Conservation (phyloP, 2,797 vertebrate genomes). For the Heliangelus exortis region DNA sequence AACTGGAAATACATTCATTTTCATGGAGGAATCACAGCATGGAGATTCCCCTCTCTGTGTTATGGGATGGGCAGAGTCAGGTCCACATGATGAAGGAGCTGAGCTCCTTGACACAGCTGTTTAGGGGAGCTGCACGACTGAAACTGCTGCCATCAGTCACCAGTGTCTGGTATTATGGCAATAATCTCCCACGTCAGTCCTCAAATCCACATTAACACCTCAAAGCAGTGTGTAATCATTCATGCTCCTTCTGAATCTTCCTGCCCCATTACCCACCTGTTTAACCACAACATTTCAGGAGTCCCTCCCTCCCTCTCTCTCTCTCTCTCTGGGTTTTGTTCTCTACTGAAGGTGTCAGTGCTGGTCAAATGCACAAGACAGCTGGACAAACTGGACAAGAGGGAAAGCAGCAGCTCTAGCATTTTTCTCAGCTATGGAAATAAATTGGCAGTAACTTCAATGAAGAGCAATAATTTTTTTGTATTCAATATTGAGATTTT, state of each 20-base stretch:
- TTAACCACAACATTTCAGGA: neutral
- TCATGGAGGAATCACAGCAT: neutral
- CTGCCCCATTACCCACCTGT: neutral
- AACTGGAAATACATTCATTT: neutral
- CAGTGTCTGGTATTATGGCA: neutral
- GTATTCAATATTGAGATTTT: neutral
- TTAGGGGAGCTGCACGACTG: neutral
- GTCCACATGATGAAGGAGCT: neutral
- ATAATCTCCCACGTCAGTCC: neutral
- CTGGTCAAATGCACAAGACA: neutral
- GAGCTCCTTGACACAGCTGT: neutral
- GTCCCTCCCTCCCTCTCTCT: neutral
- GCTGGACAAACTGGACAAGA: neutral
- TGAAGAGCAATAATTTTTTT: neutral
- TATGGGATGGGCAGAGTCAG: neutral
- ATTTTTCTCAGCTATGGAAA: neutral
- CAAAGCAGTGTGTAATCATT: neutral
- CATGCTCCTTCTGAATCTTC: neutral
- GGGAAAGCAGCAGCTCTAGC: neutral
- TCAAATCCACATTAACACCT: neutral
- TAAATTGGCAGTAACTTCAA: neutral
- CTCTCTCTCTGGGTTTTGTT: neutral
- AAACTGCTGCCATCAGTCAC: neutral
- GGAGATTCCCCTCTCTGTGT: neutral
- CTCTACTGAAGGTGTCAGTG: neutral